Percentiles rank a stretch among this genome's conserved stretches.
phyloP scores from a whole-genome alignment of 2,888 invertebrate species.

The Philaethria dido region DNA sequence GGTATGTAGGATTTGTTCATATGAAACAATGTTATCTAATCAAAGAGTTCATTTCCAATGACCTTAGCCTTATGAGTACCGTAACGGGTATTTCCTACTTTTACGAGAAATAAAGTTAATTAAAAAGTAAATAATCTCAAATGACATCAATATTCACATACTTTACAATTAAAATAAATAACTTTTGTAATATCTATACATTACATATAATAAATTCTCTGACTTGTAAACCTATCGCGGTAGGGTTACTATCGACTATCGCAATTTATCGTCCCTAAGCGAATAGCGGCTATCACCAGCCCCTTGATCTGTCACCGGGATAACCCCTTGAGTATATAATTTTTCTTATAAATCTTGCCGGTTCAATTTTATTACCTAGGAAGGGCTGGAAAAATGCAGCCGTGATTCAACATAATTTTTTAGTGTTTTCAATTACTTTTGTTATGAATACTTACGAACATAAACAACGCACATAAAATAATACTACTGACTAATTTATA shows the following conservation, averaged over 20 bases:
- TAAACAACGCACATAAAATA: background rate
- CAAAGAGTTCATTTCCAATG: background rate
- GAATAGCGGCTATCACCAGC: constrained; percentile 62
- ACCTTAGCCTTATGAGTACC: background rate
- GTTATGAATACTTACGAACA: no score
- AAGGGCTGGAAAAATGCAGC: background rate
- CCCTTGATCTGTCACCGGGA: constrained; percentile 71
- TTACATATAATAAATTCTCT: constrained; percentile 26
- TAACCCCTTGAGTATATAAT: constrained; percentile 71
- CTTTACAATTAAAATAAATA: background rate
- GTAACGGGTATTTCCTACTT: background rate
- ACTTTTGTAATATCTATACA: constrained; percentile 6
- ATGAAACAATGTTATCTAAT: background rate
- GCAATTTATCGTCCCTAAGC: constrained; percentile 68
- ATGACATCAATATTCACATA: background rate
- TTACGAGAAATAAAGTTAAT: background rate
- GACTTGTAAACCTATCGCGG: constrained; percentile 61
- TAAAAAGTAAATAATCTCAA: background rate
- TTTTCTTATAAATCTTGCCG: constrained; percentile 52
- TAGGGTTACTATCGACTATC: constrained; percentile 67
- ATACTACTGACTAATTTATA: background rate
- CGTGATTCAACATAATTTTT: background rate
- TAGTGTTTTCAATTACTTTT: background rate
- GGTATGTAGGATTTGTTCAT: background rate
- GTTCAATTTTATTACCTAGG: constrained; percentile 13